Conservation (phyloP, 2,797 vertebrate species). For the Melanotaenia pygmaea region DNA sequence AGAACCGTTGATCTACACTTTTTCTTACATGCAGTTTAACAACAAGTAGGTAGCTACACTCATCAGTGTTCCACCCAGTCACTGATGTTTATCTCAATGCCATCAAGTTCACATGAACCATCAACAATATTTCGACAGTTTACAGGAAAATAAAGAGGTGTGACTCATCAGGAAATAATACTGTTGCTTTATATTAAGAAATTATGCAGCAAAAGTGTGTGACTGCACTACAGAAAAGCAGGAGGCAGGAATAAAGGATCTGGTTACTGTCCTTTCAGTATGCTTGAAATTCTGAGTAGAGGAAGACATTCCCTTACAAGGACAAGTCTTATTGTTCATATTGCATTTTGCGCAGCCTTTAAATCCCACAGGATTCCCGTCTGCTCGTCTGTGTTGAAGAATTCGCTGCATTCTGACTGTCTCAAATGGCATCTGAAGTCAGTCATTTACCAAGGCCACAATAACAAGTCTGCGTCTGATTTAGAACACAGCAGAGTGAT, state of each 20-base stretch:
- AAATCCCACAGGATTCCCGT: conserved; percentile 37
- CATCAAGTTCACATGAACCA: not conserved
- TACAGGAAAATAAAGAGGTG: not conserved
- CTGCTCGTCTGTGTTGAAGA: conserved; percentile 30
- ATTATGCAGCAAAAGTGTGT: not conserved
- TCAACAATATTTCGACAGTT: not conserved
- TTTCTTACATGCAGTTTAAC: too few relatives aligned
- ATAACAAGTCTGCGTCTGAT: conserved; percentile 66
- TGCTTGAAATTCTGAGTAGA: conserved; percentile 30
- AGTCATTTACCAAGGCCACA: conserved; percentile 66
- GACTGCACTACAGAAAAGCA: conserved; percentile 14
- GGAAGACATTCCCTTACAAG: conserved; percentile 57
- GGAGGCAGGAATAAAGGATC: conserved; percentile 25
- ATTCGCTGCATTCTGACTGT: conserved; percentile 43
- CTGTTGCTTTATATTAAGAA: not conserved
- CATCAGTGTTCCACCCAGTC: not conserved
- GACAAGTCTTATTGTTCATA: conserved; percentile 56
- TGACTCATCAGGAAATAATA: not conserved
- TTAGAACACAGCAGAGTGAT: conserved; percentile 50
- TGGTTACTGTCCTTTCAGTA: conserved; percentile 43
- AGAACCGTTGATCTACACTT: too few relatives aligned
- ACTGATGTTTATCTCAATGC: too few relatives aligned
- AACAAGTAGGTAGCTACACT: too few relatives aligned
- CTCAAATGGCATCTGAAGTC: conserved; percentile 54
- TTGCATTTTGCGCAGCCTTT: conserved; percentile 30